Percentiles rank a stretch among this genome's conserved stretches.
Conservation (phyloP, 1,140 invertebrate species). For the Eurosta solidaginis region DNA sequence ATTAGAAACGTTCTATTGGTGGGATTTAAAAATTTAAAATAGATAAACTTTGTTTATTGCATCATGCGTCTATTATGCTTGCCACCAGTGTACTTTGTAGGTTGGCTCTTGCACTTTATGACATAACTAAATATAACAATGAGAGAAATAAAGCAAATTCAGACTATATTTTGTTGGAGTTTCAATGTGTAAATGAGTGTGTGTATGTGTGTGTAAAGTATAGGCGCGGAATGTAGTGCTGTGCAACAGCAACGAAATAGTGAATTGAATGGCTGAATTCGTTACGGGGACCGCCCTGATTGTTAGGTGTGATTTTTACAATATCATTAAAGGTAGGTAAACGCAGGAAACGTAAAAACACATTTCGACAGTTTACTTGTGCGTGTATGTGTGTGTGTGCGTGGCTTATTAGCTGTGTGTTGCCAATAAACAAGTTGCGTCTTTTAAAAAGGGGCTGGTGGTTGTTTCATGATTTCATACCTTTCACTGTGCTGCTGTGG, state of each 20-base stretch:
- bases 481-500: not conserved
- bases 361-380: not conserved
- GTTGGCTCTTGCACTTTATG: not conserved
- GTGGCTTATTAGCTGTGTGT: constrained; percentile 29
- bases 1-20: too few species aligned
- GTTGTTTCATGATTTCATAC: not conserved
- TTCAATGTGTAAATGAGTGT: too few species aligned
- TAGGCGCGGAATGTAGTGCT: not conserved
- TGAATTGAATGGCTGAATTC: constrained; percentile 9
- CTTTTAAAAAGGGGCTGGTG: not conserved
- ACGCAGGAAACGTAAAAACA: not conserved
- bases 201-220: too few species aligned
- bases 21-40: too few species aligned
- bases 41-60: too few species aligned
- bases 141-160: not conserved
- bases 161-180: not conserved
- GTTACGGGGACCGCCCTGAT: constrained; percentile 30
- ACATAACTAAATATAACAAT: not conserved
- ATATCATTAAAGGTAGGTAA: constrained; percentile 29
- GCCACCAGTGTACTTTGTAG: not conserved
- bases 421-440: constrained; percentile 34
- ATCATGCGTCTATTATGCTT: constrained; percentile 54
- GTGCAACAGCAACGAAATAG: not conserved
- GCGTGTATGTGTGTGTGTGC: constrained; percentile 25
- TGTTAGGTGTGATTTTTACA: constrained; percentile 31